Evolutionary conservation across 2,113 vertebrate species (phyloP).

Genomic region (Manacus vitellinus): DNA sequence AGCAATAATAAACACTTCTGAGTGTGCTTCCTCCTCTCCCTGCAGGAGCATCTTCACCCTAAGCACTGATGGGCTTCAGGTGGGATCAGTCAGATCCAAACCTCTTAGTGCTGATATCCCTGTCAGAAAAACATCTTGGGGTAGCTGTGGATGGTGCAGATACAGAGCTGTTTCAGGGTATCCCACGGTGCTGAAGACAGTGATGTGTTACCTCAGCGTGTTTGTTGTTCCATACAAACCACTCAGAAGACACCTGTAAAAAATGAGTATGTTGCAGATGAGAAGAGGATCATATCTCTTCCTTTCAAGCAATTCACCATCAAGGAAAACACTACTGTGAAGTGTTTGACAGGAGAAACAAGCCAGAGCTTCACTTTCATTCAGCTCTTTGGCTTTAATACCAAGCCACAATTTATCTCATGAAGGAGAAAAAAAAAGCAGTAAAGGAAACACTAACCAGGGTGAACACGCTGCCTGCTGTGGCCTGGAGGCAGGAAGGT

Average conservation of each 20-base stretch:
- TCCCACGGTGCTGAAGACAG: background rate
- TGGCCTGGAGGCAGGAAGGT: slow-evolving; percentile 17
- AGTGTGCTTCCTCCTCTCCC: background rate
- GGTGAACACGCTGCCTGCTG: background rate
- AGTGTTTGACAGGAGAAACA: slow-evolving; percentile 35
- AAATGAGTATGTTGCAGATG: background rate
- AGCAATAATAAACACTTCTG: background rate
- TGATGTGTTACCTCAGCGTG: rapidly evolving
- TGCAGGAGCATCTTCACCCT: background rate
- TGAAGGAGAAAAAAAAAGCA: background rate
- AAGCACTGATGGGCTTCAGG: background rate
- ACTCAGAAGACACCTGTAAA: background rate
- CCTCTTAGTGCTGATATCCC: background rate
- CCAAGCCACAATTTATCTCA: slow-evolving; percentile 16
- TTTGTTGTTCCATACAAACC: background rate
- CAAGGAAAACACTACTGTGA: background rate
- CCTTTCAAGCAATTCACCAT: background rate
- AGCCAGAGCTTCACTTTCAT: slow-evolving; percentile 3
- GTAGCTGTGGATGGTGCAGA: background rate
- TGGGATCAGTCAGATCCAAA: background rate
- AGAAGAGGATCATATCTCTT: background rate
- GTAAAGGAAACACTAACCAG: slow-evolving; percentile 1
- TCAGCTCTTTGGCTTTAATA: background rate
- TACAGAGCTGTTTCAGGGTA: background rate
- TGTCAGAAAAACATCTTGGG: background rate